Evolutionary conservation across 2,113 vertebrate genomes (phyloP).

Genomic region (Suncus etruscus): DNA sequence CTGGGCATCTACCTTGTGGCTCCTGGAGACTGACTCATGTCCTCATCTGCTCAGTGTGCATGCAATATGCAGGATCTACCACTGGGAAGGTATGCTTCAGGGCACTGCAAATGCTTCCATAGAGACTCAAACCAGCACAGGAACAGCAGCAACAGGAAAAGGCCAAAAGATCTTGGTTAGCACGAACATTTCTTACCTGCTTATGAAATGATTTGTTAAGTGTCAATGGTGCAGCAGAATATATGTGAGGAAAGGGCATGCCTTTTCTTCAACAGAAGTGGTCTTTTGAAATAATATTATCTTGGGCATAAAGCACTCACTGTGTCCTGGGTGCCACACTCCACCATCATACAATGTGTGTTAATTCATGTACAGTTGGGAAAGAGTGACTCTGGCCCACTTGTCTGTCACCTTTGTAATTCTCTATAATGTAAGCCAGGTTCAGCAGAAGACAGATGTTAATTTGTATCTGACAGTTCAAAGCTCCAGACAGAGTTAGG

Average conservation of each 20-base stretch:
- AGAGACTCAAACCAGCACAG: background rate
- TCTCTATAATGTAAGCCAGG: background rate
- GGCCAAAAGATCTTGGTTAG: background rate
- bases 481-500: too few relatives aligned
- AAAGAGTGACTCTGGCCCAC: background rate
- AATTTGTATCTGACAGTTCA: background rate
- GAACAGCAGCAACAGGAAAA: background rate
- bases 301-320: background rate
- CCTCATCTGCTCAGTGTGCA: background rate
- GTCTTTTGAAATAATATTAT: slow-evolving; percentile 12
- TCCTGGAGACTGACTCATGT: fast-evolving
- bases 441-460: background rate
- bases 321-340: background rate
- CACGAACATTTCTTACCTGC: background rate
- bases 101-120: fast-evolving
- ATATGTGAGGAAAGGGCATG: background rate
- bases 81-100: too few relatives aligned
- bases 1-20: background rate
- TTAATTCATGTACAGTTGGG: background rate
- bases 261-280: background rate
- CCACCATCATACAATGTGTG: background rate
- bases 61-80: background rate
- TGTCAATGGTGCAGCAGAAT: background rate
- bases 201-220: background rate
- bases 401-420: background rate